Evolutionary conservation across 1,140 invertebrate genomes (phyloP), one percentile per base, ranked within the genome.

Genomic region (Mamestra configurata): DNA sequence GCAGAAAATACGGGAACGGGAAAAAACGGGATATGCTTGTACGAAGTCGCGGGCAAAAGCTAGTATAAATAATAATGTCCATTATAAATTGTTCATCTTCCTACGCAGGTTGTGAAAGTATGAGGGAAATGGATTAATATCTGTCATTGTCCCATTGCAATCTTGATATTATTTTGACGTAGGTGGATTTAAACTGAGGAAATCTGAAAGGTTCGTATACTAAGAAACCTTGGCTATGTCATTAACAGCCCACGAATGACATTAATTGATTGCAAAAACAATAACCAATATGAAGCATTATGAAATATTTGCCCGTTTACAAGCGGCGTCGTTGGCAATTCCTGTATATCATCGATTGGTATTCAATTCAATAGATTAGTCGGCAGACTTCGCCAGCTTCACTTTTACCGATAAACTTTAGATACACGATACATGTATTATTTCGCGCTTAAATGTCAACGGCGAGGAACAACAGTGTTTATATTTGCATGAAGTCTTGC

Each of bases 401-500:
- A 51, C 53, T 75, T 37, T 53, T 75, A 57, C 53, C 51, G 71
- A 75, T 75, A 75, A 75, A 75, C 71, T 75, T 75, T 75, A 75
- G 20, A 75, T 75, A 57, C 51, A 31, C 11, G 31, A 64, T 66
- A 51, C 71, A 55, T 73, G 18, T 51, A 73, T 27, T 77, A 61
- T 64, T 77, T 40, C 35, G 31, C 40, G 15, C 27, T 49, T 66
- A 77, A 77, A 66, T 77, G 73, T 77, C 57, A 61, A 59, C 35
- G 4, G 37, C 40, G 2, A 70, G 20, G 66, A 70, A 70, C 66
- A 70, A 70, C 66, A 70, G 22, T 72, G 49, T 72, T 53, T 72
- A 59, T 59, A 85, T 79, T 80, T 70, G 82, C 80, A 83, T 86
- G 75, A 55, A 82, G 77, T 49, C 49, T 76, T 35, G 37, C 64